A percentile compares a stretch with the other conserved stretches of the same genome.
phyloP scores from a whole-genome alignment of 2,888 invertebrate species.

The Metacarcinus magister region DNA sequence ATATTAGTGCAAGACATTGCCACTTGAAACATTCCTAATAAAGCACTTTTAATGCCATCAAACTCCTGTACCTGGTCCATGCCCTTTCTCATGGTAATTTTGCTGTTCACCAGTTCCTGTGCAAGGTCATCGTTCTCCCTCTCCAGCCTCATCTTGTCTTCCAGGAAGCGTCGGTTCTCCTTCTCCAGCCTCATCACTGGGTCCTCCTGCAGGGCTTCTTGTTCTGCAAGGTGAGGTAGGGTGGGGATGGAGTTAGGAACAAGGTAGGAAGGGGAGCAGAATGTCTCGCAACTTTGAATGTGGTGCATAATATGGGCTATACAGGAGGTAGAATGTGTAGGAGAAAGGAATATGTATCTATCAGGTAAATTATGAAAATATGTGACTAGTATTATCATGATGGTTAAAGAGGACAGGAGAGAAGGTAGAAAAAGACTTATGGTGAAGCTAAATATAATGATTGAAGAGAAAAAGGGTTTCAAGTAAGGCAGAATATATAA shows the following conservation, averaged over 20 bases:
- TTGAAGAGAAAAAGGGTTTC: not conserved
- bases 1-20: not conserved
- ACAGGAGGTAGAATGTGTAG: not conserved
- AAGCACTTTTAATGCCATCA: not conserved
- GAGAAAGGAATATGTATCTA: not conserved
- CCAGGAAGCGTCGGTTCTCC: constrained; percentile 86
- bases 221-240: constrained; percentile 69
- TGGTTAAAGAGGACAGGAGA: not conserved
- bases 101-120: constrained; percentile 87
- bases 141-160: constrained; percentile 87
- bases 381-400: no score
- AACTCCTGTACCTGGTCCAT: constrained; percentile 84
- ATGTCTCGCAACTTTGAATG: not conserved
- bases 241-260: not conserved
- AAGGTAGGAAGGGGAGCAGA: not conserved
- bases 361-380: not conserved
- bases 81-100: constrained; percentile 84
- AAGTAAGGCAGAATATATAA: not conserved
- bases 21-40: not conserved
- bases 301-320: not conserved
- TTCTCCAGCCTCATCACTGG: constrained; percentile 84
- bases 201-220: constrained; percentile 83
- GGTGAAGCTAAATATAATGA: not conserved
- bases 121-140: constrained; percentile 88
- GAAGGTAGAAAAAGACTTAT: not conserved